These are phyloP conservation scores for Mellivora capensis DNA, from an alignment of 2,113 vertebrate genomes.

Conservation along the genomic window DNA sequence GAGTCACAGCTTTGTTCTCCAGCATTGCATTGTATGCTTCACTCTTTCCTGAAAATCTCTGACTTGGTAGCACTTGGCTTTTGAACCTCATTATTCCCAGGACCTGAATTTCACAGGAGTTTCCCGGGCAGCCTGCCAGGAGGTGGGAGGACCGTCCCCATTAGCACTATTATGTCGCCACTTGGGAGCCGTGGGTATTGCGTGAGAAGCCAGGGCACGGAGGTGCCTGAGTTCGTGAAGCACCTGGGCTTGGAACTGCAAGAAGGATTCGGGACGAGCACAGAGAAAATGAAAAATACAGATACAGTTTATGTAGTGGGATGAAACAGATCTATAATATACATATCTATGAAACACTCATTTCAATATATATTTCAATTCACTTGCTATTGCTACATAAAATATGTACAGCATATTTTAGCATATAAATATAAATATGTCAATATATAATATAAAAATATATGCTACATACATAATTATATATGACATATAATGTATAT, in stretches of 20 bases:
- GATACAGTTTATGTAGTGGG: background rate
- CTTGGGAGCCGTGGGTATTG: background rate
- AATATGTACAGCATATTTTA: too few species aligned
- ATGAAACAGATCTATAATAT: background rate
- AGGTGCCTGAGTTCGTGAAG: background rate
- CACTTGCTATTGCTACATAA: too few species aligned
- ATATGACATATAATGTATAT: background rate
- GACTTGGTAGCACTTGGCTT: background rate
- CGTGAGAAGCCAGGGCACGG: background rate
- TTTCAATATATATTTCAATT: too few species aligned
- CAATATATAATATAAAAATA: background rate
- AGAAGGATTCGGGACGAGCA: background rate
- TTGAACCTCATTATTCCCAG: background rate
- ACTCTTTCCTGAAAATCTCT: background rate
- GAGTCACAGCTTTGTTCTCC: background rate
- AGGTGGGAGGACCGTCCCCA: background rate
- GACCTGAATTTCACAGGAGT: background rate
- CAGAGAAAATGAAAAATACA: background rate
- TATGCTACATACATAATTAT: background rate
- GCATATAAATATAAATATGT: too few species aligned
- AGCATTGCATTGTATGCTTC: background rate
- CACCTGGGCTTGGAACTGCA: background rate
- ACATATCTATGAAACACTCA: background rate
- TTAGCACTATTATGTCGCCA: too few species aligned
- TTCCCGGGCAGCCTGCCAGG: conserved; percentile 10